These are phyloP conservation scores for Phataginus tetradactyla DNA, from an alignment of 2,797 vertebrate species.

Conservation along the genomic window DNA sequence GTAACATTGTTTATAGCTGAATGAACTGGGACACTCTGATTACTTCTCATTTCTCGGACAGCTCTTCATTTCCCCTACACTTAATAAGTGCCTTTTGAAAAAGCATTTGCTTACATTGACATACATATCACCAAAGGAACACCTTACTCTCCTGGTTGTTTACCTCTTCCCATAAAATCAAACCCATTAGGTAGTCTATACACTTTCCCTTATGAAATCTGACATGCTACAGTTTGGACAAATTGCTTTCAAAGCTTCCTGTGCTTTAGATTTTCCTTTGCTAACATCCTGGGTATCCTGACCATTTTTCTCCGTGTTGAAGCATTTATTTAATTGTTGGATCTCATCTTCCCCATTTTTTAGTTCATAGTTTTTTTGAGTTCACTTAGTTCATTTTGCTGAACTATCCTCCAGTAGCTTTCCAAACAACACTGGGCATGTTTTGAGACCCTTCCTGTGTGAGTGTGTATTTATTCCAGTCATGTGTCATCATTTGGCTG, in stretches of 20 bases:
- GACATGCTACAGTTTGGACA: background rate
- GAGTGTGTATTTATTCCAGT: background rate
- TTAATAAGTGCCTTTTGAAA: background rate
- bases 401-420: background rate
- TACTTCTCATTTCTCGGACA: background rate
- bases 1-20: background rate
- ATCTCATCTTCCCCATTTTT: background rate
- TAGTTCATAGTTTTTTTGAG: background rate
- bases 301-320: background rate
- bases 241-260: background rate
- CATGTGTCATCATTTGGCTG: background rate
- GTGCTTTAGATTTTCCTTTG: background rate
- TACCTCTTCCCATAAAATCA: constrained; percentile 7
- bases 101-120: background rate
- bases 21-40: background rate
- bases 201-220: background rate
- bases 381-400: background rate
- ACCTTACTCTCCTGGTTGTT: background rate
- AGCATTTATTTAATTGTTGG: background rate
- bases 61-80: background rate
- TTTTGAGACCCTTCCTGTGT: background rate
- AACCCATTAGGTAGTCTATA: background rate
- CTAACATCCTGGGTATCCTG: background rate
- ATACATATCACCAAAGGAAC: background rate
- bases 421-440: background rate